phyloP scores from a whole-genome alignment of 2,113 vertebrate species.

The Ophiodon elongatus region DNA sequence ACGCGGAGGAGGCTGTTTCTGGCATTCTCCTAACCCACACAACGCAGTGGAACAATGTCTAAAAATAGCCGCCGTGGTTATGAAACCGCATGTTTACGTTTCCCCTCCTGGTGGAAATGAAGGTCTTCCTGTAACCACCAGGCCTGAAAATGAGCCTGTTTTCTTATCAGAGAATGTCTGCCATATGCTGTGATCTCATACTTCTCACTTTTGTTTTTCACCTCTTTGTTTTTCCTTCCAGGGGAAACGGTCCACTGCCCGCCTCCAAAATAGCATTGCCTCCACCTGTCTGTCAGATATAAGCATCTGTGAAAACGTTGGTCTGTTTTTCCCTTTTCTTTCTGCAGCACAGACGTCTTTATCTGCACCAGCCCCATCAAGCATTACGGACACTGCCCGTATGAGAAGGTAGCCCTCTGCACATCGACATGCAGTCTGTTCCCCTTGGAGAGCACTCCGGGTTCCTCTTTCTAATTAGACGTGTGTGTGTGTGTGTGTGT shows the following conservation, averaged over 20 bases:
- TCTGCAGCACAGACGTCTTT: constrained; percentile 93
- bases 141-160: not conserved
- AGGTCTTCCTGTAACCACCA: not conserved
- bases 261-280: not conserved
- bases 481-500: constrained; percentile 34
- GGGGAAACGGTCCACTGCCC: not conserved
- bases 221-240: not conserved
- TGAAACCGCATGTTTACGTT: constrained; percentile 26
- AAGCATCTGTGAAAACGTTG: not conserved
- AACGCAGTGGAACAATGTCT: not conserved
- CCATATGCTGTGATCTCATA: not conserved
- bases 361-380: constrained; percentile 97
- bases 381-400: constrained; percentile 91
- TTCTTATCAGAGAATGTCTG: not conserved
- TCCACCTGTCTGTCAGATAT: not conserved
- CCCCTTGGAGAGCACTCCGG: not conserved
- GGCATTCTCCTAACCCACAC: not conserved
- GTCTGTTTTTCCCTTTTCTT: constrained; percentile 26
- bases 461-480: constrained; percentile 19
- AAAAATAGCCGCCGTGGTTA: constrained; percentile 18
- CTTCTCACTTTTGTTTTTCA: constrained; percentile 1
- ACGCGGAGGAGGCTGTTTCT: not conserved
- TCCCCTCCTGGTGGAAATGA: constrained; percentile 26
- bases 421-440: not conserved
- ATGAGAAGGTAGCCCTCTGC: constrained; percentile 90